Evolutionary conservation across 2,888 invertebrate species (phyloP).

Genomic region (Leptura quadrifasciata): DNA sequence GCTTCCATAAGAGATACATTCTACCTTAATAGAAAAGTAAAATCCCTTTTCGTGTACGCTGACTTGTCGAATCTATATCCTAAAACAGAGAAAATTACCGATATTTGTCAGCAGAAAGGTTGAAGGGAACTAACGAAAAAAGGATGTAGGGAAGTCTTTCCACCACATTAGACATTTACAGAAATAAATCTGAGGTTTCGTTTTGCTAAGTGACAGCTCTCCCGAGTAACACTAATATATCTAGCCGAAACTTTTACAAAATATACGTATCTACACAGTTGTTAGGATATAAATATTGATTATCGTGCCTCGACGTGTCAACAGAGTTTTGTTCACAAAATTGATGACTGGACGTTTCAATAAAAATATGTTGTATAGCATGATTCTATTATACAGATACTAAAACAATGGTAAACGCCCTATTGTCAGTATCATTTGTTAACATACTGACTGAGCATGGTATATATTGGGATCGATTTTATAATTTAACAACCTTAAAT

Average conservation of each 20-base stretch:
- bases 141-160: constrained; percentile 23
- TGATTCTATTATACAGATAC: background rate
- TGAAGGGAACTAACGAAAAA: constrained; percentile 29
- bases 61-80: constrained; percentile 34
- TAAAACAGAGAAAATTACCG: constrained; percentile 37
- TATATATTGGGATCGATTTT: background rate
- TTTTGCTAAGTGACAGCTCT: constrained; percentile 35
- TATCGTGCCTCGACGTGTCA: background rate
- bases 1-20: constrained; percentile 8
- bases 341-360: constrained; percentile 18
- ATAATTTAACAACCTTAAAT: no score
- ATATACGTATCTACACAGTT: constrained; percentile 28
- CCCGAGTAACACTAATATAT: constrained; percentile 35
- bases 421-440: background rate
- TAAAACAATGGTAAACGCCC: background rate
- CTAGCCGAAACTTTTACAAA: constrained; percentile 31
- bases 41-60: constrained; percentile 23
- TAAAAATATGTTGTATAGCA: constrained; percentile 2
- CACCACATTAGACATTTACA: constrained; percentile 29
- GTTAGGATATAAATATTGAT: constrained; percentile 30
- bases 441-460: background rate
- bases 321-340: constrained; percentile 15
- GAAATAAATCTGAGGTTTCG: constrained; percentile 36
- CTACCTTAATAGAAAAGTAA: constrained; percentile 19
- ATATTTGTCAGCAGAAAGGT: constrained; percentile 33